Percentiles rank a stretch among this genome's conserved stretches.
phyloP scores from a whole-genome alignment of 2,888 invertebrate species.

The Tetragnatha montana region DNA sequence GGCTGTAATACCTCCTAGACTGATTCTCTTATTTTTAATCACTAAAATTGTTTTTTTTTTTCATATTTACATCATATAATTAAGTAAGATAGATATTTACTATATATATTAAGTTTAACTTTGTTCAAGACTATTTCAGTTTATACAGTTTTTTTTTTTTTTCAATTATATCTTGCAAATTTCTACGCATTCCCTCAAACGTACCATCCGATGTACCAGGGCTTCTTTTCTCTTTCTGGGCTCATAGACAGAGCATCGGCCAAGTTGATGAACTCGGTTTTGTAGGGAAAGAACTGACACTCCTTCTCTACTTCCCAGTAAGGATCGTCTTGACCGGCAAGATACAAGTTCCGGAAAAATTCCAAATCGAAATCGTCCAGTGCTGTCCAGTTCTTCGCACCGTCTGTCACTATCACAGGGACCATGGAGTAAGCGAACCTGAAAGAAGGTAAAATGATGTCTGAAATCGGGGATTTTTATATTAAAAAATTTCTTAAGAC shows the following conservation, averaged over 20 bases:
- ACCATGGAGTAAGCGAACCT: slow-evolving; percentile 84
- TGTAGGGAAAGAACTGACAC: slow-evolving; percentile 95
- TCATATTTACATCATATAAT: no score
- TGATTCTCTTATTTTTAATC: no score
- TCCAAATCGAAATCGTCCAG: slow-evolving; percentile 85
- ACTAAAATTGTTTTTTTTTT: no score
- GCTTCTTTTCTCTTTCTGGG: slow-evolving; percentile 81
- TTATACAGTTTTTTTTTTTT: neutral
- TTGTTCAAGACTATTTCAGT: neutral
- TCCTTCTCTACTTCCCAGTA: slow-evolving; percentile 77
- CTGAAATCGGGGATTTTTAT: no score
- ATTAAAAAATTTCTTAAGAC: no score
- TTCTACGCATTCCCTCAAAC: neutral
- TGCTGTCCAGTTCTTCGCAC: slow-evolving; percentile 88
- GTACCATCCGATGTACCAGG: slow-evolving; percentile 86
- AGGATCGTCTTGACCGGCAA: slow-evolving; percentile 74
- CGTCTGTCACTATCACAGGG: slow-evolving; percentile 91
- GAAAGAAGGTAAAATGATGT: neutral
- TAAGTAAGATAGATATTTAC: no score
- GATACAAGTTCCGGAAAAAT: slow-evolving; percentile 86
- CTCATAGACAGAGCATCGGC: slow-evolving; percentile 90
- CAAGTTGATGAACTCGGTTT: slow-evolving; percentile 87
- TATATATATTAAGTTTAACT: neutral
- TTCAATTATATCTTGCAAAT: no score
- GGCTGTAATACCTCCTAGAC: no score